phyloP scores from a whole-genome alignment of 2,888 invertebrate genomes.

The Branchellion lobata region DNA sequence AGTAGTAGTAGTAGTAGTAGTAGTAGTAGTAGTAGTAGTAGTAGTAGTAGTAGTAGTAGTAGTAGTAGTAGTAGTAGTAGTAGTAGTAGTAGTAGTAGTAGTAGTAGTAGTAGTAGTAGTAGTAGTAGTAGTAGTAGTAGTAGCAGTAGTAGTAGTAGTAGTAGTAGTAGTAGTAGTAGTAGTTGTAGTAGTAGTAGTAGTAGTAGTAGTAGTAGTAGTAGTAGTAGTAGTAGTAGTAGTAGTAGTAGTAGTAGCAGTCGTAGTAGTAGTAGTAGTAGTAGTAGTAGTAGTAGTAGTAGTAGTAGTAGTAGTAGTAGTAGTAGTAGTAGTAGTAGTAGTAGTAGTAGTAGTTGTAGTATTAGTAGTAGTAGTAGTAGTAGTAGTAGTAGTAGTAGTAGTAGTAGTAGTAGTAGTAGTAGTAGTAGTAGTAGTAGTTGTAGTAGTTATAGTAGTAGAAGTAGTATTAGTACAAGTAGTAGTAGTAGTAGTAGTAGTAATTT shows the following conservation, averaged over 20 bases:
- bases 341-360: no score
- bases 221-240: neutral
- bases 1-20: neutral
- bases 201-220: neutral
- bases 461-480: no score
- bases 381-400: neutral
- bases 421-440: no score
- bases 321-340: neutral
- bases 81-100: neutral
- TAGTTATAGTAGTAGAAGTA: no score
- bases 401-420: no score
- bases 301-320: neutral
- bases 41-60: neutral
- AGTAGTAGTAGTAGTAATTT: no score
- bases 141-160: neutral
- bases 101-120: constrained; percentile 7
- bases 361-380: no score
- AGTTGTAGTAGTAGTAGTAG: neutral
- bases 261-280: constrained; percentile 2
- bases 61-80: neutral
- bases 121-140: neutral
- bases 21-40: neutral
- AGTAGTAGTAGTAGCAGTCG: no score
- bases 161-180: neutral
- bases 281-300: neutral